Percentiles rank a stretch among this genome's conserved stretches.
These are phyloP conservation scores for Micrasema minimum DNA, from an alignment of 1,140 invertebrate species.

Conservation along the genomic window DNA sequence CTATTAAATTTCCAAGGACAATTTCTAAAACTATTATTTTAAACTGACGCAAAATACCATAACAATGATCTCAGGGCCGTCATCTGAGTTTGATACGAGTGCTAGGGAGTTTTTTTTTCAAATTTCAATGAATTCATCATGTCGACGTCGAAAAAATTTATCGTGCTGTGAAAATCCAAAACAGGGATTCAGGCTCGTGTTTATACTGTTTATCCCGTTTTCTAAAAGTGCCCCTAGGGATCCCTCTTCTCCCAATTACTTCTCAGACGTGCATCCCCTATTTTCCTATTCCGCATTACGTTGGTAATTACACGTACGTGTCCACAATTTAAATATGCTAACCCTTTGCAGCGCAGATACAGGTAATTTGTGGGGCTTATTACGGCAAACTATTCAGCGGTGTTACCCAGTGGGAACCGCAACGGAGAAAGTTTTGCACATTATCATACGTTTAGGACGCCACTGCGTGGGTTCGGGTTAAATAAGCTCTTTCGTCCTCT, in stretches of 20 bases:
- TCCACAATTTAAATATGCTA: slow-evolving; percentile 14
- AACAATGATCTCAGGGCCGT: no score
- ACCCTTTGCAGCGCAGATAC: not conserved
- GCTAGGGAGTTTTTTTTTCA: no score
- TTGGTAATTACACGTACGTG: slow-evolving; percentile 14
- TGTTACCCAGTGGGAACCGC: slow-evolving; percentile 3
- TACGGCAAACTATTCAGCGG: slow-evolving; percentile 14
- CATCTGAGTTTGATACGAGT: no score
- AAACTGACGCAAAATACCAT: no score
- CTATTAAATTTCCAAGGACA: no score
- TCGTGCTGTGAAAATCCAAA: no score
- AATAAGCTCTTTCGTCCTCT: not conserved
- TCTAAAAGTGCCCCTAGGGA: slow-evolving; percentile 11
- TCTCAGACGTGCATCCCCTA: slow-evolving; percentile 6
- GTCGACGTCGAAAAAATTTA: no score
- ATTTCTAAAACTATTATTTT: no score
- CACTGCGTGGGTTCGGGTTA: not conserved
- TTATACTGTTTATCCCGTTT: no score
- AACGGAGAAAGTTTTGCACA: slow-evolving; percentile 14
- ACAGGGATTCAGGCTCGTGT: no score
- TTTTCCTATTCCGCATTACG: slow-evolving; percentile 9
- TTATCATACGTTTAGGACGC: slow-evolving; percentile 8
- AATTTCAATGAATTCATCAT: no score
- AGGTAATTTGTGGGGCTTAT: slow-evolving; percentile 12
- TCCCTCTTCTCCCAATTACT: not conserved